Evolutionary conservation across 2,113 vertebrate species (phyloP), one percentile per base, ranked within the genome.

Genomic region (Tamias sibiricus): DNA sequence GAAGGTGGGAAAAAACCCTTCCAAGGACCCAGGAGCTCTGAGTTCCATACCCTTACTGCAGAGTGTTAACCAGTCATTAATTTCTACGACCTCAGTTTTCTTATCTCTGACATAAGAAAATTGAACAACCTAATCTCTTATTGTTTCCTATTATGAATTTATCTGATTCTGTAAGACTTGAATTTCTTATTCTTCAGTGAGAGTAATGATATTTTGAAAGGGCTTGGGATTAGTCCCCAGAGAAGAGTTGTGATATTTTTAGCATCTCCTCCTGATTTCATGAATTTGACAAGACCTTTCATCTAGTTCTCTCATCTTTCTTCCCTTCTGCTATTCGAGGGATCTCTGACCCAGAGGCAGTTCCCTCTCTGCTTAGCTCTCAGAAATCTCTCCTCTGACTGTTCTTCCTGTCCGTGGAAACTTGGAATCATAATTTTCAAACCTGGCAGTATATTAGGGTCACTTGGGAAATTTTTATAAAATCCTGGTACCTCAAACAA

Each of bases 141-240:
- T 37, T 26, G 4, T 79, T 84, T 80, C 71, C 77, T 42, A 26
- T 83, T 83, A 42, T 4, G 40, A 75, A 59, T 93, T 9, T 82
- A 62, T 84, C 76, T 87, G 90, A 66, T 88, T 91, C 72, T 49
- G 4, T 62, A 54, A 59, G 20, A 77, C 24, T 42, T 4, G 2
- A 80, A 40, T 89, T 93, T 84, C 81, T 84, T 85, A 62, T 30
- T 57, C 24, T 57, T 96, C 44, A 57, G 26, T 32, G 28, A 87
- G 40, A 44, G 12, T 87, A 62, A 96, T 28, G 4, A n/a, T 91
- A 59, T 74, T 94, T 95, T 71, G 47, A 68, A 88, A 91, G 40
- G 30, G 37, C 66, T 64, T 62, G 52, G 26, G n/a, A 69, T 85
- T 40, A 62, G 16, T 57, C 59, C n/a, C 44, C 37, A 57, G 49